Percentiles rank a stretch among this genome's conserved stretches.
These are phyloP conservation scores for Hypsopygia costalis DNA, from an alignment of 2,888 invertebrate species.

Conservation along the genomic window DNA sequence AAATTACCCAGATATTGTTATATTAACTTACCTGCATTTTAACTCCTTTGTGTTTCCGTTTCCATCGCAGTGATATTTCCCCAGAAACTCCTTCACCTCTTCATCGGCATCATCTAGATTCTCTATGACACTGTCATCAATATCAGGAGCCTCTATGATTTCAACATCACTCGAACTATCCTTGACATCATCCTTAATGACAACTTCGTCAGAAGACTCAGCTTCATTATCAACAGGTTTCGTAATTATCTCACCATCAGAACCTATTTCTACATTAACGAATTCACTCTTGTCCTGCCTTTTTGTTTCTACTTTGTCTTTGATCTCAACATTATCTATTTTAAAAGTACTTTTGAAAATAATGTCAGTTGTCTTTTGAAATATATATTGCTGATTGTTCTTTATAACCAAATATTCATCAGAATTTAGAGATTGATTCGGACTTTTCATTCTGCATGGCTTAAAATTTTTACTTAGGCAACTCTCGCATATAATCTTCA, in stretches of 20 bases:
- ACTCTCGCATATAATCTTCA: slow-evolving; percentile 62
- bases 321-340: slow-evolving; percentile 13
- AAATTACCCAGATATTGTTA: no score
- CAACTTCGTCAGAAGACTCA: slow-evolving; percentile 37
- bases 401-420: slow-evolving; percentile 68
- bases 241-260: slow-evolving; percentile 61
- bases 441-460: slow-evolving; percentile 53
- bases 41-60: slow-evolving; percentile 33
- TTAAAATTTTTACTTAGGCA: slow-evolving; percentile 60
- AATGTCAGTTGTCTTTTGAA: slow-evolving; percentile 51
- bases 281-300: slow-evolving; percentile 43
- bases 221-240: slow-evolving; percentile 45
- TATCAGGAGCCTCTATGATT: slow-evolving; percentile 55
- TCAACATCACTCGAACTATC: slow-evolving; percentile 62
- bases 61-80: slow-evolving; percentile 49
- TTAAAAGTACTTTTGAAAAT: slow-evolving; percentile 26
- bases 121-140: slow-evolving; percentile 55
- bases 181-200: slow-evolving; percentile 39
- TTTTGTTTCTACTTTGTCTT: slow-evolving; percentile 22
- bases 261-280: slow-evolving; percentile 67
- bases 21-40: slow-evolving; percentile 64
- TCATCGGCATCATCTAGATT: slow-evolving; percentile 71
- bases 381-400: slow-evolving; percentile 71
- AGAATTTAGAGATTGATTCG: slow-evolving; percentile 52
- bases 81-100: slow-evolving; percentile 64